Evolutionary conservation across 2,797 vertebrate species (phyloP).

Genomic region (Oreonectes daqikongensis): DNA sequence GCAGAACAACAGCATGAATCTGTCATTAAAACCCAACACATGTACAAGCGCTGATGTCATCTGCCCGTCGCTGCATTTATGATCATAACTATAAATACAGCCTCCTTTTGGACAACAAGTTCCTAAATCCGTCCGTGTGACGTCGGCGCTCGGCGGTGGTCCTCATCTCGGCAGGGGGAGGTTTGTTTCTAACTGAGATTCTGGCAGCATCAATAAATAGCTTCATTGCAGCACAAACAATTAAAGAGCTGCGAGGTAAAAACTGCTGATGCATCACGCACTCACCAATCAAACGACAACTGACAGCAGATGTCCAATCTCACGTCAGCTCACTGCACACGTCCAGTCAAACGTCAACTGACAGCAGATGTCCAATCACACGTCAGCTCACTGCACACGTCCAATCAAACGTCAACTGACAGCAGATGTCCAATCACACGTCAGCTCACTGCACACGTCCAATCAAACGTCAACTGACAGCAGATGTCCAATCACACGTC

Average conservation of each 20-base stretch:
- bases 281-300: neutral
- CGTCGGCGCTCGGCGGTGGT: conserved; percentile 4
- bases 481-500: too few relatives aligned
- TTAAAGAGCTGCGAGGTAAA: neutral
- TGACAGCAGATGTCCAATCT: neutral
- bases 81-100: conserved; percentile 22
- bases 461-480: too few relatives aligned
- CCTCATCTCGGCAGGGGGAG: neutral
- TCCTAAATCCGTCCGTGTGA: neutral
- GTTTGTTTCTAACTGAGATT: neutral
- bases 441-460: too few relatives aligned
- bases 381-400: neutral
- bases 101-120: neutral
- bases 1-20: neutral
- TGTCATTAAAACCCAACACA: neutral
- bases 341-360: too few relatives aligned
- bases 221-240: conserved; percentile 20
- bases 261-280: neutral
- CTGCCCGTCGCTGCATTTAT: neutral
- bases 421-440: neutral
- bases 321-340: too few relatives aligned
- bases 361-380: too few relatives aligned
- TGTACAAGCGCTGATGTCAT: neutral
- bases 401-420: neutral
- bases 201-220: neutral